These are phyloP conservation scores for Parelbella ahira DNA, from an alignment of 2,888 invertebrate species.

Conservation along the genomic window DNA sequence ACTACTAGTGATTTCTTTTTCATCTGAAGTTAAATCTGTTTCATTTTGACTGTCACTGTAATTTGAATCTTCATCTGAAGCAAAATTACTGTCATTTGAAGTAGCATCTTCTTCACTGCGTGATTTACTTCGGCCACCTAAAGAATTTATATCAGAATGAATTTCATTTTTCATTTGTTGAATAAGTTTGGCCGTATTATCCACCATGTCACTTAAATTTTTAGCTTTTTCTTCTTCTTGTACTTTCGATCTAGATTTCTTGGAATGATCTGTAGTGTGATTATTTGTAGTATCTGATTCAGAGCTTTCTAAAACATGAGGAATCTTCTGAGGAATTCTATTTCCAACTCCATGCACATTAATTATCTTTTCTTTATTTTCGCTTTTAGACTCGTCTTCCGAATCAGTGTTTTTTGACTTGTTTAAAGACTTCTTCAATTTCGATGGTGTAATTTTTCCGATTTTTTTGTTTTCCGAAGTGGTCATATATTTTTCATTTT, in stretches of 20 bases:
- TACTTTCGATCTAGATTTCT: neutral
- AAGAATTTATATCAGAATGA: constrained; percentile 79
- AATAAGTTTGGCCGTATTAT: constrained; percentile 81
- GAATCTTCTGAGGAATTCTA: neutral
- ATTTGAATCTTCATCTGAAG: constrained; percentile 66
- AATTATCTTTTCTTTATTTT: constrained; percentile 1
- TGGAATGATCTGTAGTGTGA: neutral
- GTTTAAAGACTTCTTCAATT: constrained; percentile 8
- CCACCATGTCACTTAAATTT: constrained; percentile 77
- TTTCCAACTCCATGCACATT: neutral
- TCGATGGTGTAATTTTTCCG: constrained; percentile 9
- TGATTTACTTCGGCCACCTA: constrained; percentile 62
- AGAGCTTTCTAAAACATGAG: constrained; percentile 8
- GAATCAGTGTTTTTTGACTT: constrained; percentile 11
- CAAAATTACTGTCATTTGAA: constrained; percentile 47
- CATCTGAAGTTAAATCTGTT: constrained; percentile 60
- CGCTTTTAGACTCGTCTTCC: constrained; percentile 9
- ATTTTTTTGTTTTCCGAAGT: neutral
- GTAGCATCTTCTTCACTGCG: constrained; percentile 67
- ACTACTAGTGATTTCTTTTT: constrained; percentile 50
- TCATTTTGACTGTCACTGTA: constrained; percentile 67
- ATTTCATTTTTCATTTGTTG: constrained; percentile 85
- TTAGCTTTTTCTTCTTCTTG: constrained; percentile 49
- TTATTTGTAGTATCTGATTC: constrained; percentile 3
- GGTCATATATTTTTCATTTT: constrained; percentile 1